Evolutionary conservation across 2,113 vertebrate species (phyloP), one percentile per base, ranked within the genome.

Genomic region (Lates calcarifer): DNA sequence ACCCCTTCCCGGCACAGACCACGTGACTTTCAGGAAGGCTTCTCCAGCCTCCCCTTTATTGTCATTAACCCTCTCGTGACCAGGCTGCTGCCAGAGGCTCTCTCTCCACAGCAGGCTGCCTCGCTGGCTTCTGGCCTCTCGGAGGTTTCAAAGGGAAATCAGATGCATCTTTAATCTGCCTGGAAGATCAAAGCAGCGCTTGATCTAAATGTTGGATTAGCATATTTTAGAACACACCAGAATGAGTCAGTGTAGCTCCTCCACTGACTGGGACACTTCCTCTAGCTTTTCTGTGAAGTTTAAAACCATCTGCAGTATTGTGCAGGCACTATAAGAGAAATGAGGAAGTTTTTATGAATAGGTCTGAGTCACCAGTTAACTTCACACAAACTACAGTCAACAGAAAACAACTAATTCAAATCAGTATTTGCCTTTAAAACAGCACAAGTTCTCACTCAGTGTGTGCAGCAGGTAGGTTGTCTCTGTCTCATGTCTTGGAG

Each of bases 1-100:
- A 6, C 39, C 22, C 35, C 81, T 94, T 93, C 92, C 93, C 78
- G 78, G 79, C 89, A 94, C 78, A 81, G 56, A 90, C 81, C 93
- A 94, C 24, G 92, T 94, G 94, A 94, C 93, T 94, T 91, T 90
- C 92, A 94, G 93, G 90, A 94, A 95, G 89, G 89, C 72, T 89
- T 92, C 91, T 91, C 88, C 86, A 75, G 43, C 91, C 87, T 85
- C 90, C 90, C 85, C 91, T 91, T 91, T 88, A 91, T 91, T 84
- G 86, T 82, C 62, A 87, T 95, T 94, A 95, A 95, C 94, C 92
- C 94, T 84, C 78, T 92, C 85, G 49, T 85, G 71, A 74, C 89
- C 55, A 56, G 77, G 47, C 37, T 55, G 26, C 77, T 79, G 89
- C 89, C 86, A 81, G 81, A 71, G 91, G 92, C 90, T 88, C 76